Percentiles rank a stretch among this genome's conserved stretches.
phyloP scores from a whole-genome alignment of 2,797 vertebrate genomes.

The Spinibarbus caldwelli region DNA sequence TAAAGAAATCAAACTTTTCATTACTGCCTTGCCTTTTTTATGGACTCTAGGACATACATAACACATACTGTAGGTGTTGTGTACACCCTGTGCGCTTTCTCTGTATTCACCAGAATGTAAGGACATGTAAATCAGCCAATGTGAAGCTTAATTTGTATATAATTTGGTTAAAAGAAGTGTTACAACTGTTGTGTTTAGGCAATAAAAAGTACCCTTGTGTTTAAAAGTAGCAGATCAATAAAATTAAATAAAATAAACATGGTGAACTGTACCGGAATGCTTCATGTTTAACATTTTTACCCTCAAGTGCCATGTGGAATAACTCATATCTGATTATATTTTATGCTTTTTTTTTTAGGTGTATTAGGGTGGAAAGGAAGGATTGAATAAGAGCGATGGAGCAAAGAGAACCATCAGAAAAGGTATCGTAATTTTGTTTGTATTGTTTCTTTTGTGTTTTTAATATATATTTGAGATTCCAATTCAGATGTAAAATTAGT shows the following conservation, averaged over 20 bases:
- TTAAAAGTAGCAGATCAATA: no score
- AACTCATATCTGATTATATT: neutral
- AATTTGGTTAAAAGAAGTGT: no score
- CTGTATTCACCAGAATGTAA: neutral
- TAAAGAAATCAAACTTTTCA: neutral
- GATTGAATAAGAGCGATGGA: neutral
- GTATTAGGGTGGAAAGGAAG: neutral
- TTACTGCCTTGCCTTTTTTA: neutral
- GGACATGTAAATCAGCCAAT: no score
- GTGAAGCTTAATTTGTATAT: no score
- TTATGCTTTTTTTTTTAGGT: slow-evolving; percentile 5
- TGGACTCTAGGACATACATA: no score
- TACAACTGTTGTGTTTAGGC: no score
- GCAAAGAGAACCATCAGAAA: neutral
- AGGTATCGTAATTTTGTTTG: neutral
- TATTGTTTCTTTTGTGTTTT: neutral
- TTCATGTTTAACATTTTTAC: no score
- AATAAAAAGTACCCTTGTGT: no score
- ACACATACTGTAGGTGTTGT: neutral
- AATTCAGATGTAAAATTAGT: neutral
- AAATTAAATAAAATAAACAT: no score
- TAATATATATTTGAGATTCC: neutral
- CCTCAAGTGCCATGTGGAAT: neutral
- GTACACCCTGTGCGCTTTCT: neutral
- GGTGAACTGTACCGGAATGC: no score